Evolutionary conservation across 2,113 vertebrate genomes (phyloP).

Genomic region (Chaenogobius annularis): DNA sequence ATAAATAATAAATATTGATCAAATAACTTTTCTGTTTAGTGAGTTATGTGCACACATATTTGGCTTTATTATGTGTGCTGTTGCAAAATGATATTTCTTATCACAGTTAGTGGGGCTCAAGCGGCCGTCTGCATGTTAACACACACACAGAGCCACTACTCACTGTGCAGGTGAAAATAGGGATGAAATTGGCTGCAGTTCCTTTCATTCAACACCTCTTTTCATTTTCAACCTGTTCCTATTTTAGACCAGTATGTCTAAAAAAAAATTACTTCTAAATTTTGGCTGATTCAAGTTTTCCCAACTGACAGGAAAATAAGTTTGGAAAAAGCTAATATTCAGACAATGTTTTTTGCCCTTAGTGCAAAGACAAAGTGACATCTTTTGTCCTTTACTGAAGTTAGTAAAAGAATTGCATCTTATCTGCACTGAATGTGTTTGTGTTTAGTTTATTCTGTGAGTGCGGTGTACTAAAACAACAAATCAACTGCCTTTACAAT

Average conservation of each 20-base stretch:
- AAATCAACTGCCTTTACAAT: slow-evolving; percentile 38
- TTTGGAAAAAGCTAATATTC: slow-evolving; percentile 51
- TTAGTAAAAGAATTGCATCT: slow-evolving; percentile 13
- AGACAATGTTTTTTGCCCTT: slow-evolving; percentile 29
- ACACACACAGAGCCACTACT: slow-evolving; percentile 19
- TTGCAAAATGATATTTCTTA: slow-evolving; percentile 13
- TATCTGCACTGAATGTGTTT: slow-evolving; percentile 8
- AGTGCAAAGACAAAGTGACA: slow-evolving; percentile 6
- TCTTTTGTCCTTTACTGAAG: slow-evolving; percentile 28
- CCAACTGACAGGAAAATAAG: slow-evolving; percentile 33
- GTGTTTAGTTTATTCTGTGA: slow-evolving; percentile 17
- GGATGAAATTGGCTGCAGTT: slow-evolving; percentile 64
- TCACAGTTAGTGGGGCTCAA: slow-evolving; percentile 15
- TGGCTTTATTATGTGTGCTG: neutral
- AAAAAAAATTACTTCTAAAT: slow-evolving; percentile 29
- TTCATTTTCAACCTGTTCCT: slow-evolving; percentile 47
- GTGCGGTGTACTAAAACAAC: slow-evolving; percentile 23
- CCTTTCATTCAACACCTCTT: slow-evolving; percentile 57
- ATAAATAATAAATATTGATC: neutral
- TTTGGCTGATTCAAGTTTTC: slow-evolving; percentile 32
- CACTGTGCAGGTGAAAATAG: slow-evolving; percentile 58
- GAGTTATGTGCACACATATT: neutral
- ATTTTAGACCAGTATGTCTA: slow-evolving; percentile 37
- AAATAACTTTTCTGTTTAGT: neutral
- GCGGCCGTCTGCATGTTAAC: slow-evolving; percentile 15